Percentiles rank a stretch among this genome's conserved stretches.
phyloP scores from a whole-genome alignment of 2,888 invertebrate genomes.

The Agriopis leucophaearia region DNA sequence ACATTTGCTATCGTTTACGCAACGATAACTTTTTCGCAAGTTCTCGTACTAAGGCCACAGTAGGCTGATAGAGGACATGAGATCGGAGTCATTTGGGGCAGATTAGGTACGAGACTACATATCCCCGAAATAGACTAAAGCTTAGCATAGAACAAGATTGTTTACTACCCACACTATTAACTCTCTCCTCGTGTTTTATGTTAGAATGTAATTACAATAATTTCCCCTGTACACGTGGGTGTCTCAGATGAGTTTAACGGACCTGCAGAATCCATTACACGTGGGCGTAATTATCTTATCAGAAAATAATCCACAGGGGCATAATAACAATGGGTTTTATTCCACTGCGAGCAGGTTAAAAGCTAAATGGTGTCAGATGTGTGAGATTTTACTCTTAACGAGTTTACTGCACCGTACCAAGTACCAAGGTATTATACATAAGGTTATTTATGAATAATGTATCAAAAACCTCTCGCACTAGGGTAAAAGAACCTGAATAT shows the following conservation, averaged over 20 bases:
- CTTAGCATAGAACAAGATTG: background rate
- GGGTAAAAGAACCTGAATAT: too few relatives aligned
- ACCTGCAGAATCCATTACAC: background rate
- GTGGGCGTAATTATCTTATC: slow-evolving; percentile 13
- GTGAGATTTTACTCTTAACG: background rate
- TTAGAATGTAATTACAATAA: slow-evolving; percentile 3
- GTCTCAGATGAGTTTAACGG: slow-evolving; percentile 3
- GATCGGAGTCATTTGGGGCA: too few relatives aligned
- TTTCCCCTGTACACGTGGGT: slow-evolving; percentile 1
- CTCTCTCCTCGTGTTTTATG: background rate
- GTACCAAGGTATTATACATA: too few relatives aligned
- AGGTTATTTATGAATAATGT: too few relatives aligned
- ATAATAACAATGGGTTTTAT: background rate
- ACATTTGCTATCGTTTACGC: too few relatives aligned
- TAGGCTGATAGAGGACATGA: too few relatives aligned
- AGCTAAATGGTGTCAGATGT: background rate
- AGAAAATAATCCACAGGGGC: background rate
- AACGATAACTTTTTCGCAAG: too few relatives aligned
- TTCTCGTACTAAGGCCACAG: too few relatives aligned
- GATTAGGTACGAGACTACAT: too few relatives aligned
- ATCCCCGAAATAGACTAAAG: too few relatives aligned
- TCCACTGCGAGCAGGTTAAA: background rate
- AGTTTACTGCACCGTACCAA: too few relatives aligned
- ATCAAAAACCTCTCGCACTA: too few relatives aligned
- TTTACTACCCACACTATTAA: background rate